Evolutionary conservation across 2,113 vertebrate species (phyloP), one percentile per base, ranked within the genome.

Genomic region (Alligator mississippiensis): DNA sequence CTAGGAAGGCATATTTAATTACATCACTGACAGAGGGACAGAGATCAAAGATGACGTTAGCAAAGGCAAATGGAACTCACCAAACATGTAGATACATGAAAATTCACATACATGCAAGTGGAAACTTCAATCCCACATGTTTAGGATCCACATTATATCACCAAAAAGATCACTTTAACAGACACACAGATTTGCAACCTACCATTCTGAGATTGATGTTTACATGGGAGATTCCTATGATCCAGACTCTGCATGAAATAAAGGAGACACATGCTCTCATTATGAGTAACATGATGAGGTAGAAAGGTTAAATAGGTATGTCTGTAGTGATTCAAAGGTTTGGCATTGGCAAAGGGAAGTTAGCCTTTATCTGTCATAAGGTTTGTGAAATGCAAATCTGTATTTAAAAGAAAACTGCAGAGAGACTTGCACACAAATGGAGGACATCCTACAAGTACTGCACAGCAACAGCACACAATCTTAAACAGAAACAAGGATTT

Each of bases 291-390:
- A 47, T n/a, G 19, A 19, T 63, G 15, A 15, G n/a, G 3, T 1
- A 11, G 0, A 1, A 30, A 13, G 21, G 17, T 55, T 30, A 54
- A 68, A 28, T 34, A 55, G 34, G 28, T 15, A 14, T 14, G 54
- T 30, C 60, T 28, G 55, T 60, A 16, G 47, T 4, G 10, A 27
- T 34, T 59, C 30, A 74, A 13, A n/a, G 5, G 22, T 38, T 16
- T 66, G 64, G 66, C 66, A n/a, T 38, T 1, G 14, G 77, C 57
- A 62, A 28, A 76, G n/a, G 0, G 24, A 19, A 57, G 28, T 4
- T 4, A 1, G 55, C 27, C 64, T 62, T 47, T 13, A 62, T 66
- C 57, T 2, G 22, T 4, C 15, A 60, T 60, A 54, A 0, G 2
- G 14, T 11, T 22, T 12, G 7, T 24, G 28, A 82, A 24, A 18